Evolutionary conservation across 2,797 vertebrate species (phyloP).

Genomic region (Brachyalestes nurse): DNA sequence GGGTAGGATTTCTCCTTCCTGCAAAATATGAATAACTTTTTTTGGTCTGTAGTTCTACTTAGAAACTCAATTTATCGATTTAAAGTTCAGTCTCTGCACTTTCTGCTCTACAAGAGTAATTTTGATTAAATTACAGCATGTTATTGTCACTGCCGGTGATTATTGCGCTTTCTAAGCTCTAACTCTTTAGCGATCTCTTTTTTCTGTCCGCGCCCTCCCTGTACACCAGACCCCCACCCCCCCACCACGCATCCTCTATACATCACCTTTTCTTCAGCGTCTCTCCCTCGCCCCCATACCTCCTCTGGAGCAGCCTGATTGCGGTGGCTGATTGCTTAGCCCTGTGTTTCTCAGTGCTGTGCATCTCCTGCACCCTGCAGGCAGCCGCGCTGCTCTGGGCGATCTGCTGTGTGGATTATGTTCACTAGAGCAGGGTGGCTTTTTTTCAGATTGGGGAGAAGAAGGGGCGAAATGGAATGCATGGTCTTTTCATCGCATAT

Average conservation of each 20-base stretch:
- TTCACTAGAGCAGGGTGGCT: conserved; percentile 31
- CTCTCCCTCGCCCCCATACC: conserved; percentile 4
- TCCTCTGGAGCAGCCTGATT: conserved; percentile 28
- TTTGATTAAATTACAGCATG: no score
- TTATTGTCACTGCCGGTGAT: no score
- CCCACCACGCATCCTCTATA: not conserved
- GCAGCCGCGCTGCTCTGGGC: not conserved
- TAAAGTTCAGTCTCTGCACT: no score
- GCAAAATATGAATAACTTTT: not conserved
- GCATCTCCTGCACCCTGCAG: conserved; percentile 14
- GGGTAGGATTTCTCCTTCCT: no score
- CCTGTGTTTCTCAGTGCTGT: conserved; percentile 21
- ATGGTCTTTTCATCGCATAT: conserved; percentile 66
- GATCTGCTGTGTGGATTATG: conserved; percentile 16
- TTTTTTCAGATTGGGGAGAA: conserved; percentile 9
- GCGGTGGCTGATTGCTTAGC: conserved; percentile 30
- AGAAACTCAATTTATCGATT: no score
- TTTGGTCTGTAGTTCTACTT: no score
- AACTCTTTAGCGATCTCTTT: not conserved
- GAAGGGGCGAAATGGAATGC: conserved; percentile 34
- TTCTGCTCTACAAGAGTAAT: no score
- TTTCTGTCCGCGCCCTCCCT: not conserved
- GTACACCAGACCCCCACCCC: no score
- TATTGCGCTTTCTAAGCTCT: not conserved
- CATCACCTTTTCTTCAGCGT: not conserved